phyloP scores from a whole-genome alignment of 2,888 invertebrate genomes.

The Oeneis ivallda region DNA sequence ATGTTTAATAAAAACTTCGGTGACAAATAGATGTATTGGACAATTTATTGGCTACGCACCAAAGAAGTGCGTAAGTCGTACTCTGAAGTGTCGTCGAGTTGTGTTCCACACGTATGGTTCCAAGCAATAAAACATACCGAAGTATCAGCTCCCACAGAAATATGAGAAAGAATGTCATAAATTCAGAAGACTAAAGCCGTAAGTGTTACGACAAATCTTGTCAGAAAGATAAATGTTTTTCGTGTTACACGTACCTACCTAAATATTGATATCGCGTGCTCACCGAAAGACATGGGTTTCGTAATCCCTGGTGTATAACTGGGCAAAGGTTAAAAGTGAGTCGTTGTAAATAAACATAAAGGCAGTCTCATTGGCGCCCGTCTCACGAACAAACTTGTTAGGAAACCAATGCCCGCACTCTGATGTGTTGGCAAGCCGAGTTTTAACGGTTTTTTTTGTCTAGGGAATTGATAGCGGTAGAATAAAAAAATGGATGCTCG shows the following conservation, averaged over 20 bases:
- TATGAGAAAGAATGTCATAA: too few species aligned
- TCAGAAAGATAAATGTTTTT: background rate
- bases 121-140: too few species aligned
- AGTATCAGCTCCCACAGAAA: too few species aligned
- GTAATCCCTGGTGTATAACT: conserved; percentile 45
- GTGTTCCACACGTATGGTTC: too few species aligned
- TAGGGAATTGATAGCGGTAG: background rate
- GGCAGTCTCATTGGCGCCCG: conserved; percentile 68
- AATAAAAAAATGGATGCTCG: background rate
- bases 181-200: background rate
- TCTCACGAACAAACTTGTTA: conserved; percentile 77
- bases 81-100: too few species aligned
- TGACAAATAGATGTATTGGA: too few species aligned
- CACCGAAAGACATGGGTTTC: background rate
- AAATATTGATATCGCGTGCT: background rate
- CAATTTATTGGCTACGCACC: too few species aligned
- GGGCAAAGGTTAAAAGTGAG: conserved; percentile 59
- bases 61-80: too few species aligned
- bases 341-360: conserved; percentile 75
- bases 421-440: conserved; percentile 55
- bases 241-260: conserved; percentile 27
- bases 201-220: too few species aligned
- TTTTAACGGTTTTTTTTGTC: background rate
- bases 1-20: too few species aligned
- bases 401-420: conserved; percentile 72